Evolutionary conservation across 2,113 vertebrate genomes (phyloP), one percentile per base, ranked within the genome.

Genomic region (Apteryx owenii): DNA sequence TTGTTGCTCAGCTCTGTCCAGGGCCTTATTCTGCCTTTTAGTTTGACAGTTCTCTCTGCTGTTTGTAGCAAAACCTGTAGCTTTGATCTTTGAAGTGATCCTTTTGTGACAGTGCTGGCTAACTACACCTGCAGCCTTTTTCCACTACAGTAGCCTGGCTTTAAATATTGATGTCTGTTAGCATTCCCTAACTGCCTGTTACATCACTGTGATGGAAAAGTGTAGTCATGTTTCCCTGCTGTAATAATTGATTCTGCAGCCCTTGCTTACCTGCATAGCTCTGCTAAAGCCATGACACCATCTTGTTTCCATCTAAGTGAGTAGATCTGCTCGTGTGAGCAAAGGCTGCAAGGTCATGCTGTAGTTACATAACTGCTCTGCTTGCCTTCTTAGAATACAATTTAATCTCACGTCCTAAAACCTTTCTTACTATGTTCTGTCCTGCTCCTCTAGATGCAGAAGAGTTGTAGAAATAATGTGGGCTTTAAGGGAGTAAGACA

Each of bases 11-110:
- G 38, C 65, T 29, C 53, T 36, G 54, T 5, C 8, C 44, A 17
- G 44, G 44, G 44, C 44, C 44, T 15, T 5, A 11, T n/a, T 28
- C 50, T 44, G 33, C 40, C 33, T 19, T 56, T 38, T 1, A 5
- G 36, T 3, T n/a, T 1, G 2, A 12, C 23, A 20, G 1, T 13
- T 65, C n/a, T 40, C 17, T 22, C n/a, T 20, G n/a, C n/a, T 28
- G 54, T 28, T 19, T 29, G 50, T 12, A 21, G 61, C 31, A 26
- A 21, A 60, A 12, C 61, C 23, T 6, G 33, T 28, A 9, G 7
- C 22, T n/a, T 42, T 20, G n/a, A 7, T 60, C 51, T 51, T 25
- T 50, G 69, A 21, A 46, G 5, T 31, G 19, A 4, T 48, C 53
- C 11, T 38, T 15, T 10, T 28, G 42, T 31, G 51, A 21, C 1